Conservation (phyloP, 1,140 invertebrate genomes). For the Drosophila triauraria region DNA sequence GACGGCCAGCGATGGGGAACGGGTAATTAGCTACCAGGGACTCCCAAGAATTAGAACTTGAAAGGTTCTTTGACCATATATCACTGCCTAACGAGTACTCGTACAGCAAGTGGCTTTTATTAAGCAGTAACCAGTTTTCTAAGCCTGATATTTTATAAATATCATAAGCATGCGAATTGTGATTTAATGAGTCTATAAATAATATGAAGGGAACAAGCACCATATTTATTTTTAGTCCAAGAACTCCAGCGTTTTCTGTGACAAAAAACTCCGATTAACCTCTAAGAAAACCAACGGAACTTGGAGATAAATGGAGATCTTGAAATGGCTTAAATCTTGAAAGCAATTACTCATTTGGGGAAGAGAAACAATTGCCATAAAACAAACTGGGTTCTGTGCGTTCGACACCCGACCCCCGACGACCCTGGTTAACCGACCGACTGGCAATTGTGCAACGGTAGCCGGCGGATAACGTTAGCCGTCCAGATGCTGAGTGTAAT, state of each 20-base stretch:
- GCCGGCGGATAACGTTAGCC: constrained; percentile 56
- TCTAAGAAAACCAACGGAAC: constrained; percentile 17
- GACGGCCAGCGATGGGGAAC: constrained; percentile 41
- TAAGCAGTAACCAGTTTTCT: constrained; percentile 1
- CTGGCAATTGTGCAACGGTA: constrained; percentile 56
- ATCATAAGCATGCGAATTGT: neutral
- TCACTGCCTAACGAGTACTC: neutral
- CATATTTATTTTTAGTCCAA: neutral
- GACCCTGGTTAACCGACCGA: constrained; percentile 5
- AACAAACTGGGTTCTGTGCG: constrained; percentile 29
- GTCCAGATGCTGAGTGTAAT: constrained; percentile 65
- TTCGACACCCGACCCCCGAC: constrained; percentile 13
- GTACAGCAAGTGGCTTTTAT: neutral
- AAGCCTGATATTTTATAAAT: neutral
- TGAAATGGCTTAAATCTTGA: constrained; percentile 1
- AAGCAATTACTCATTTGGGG: constrained; percentile 33
- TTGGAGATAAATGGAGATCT: neutral
- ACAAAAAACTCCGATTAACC: constrained; percentile 1
- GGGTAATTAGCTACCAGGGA: constrained; percentile 39
- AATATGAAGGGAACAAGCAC: too few relatives aligned
- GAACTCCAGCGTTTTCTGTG: neutral
- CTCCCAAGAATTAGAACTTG: constrained; percentile 19
- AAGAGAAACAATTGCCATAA: constrained; percentile 62
- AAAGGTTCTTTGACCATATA: constrained; percentile 8
- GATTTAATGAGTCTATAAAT: neutral